Conservation (phyloP, 1,140 invertebrate genomes). For the Brachionus sp. region DNA sequence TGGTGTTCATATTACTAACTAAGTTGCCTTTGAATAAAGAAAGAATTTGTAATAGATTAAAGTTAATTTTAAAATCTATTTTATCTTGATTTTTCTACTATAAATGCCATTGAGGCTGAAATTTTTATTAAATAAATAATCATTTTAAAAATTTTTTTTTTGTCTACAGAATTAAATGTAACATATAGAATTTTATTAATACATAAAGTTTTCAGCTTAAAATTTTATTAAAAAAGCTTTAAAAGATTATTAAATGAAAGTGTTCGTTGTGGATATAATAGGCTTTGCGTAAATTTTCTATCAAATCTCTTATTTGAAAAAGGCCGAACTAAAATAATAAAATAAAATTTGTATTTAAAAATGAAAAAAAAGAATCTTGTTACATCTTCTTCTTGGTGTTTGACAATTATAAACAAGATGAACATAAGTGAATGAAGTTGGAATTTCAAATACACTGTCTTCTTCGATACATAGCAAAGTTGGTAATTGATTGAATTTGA, state of each 20-base stretch:
- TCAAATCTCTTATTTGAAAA: slow-evolving; percentile 37
- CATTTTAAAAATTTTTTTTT: no score
- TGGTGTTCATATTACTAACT: no score
- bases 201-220: neutral
- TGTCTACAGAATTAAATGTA: no score
- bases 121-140: no score
- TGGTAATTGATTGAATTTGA: slow-evolving; percentile 24
- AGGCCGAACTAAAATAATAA: neutral
- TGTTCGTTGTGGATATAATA: neutral
- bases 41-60: no score
- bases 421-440: neutral
- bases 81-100: no score
- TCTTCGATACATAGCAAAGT: neutral
- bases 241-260: slow-evolving; percentile 2
- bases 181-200: neutral
- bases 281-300: neutral
- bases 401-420: neutral
- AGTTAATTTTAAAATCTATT: no score
- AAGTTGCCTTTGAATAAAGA: neutral
- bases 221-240: neutral
- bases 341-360: neutral
- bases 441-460: neutral
- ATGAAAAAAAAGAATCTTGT: neutral
- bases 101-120: no score
- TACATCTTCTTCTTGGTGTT: slow-evolving; percentile 31